phyloP scores from a whole-genome alignment of 2,888 invertebrate genomes.

The Dioctria rufipes region DNA sequence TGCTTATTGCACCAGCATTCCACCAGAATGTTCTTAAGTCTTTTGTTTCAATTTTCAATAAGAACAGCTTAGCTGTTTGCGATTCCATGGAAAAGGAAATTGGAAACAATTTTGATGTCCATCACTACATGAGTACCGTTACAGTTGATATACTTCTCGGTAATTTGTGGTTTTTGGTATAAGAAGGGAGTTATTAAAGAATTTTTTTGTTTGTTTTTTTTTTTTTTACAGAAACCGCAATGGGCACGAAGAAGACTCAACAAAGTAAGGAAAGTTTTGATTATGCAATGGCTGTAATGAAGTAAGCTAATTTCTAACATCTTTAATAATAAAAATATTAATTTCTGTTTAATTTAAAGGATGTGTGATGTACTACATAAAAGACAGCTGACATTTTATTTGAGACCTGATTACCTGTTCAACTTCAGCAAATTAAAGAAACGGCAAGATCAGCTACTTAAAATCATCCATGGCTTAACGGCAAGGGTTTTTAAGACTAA shows the following conservation, averaged over 20 bases:
- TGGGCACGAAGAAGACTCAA: slow-evolving; percentile 85
- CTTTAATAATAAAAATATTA: neutral
- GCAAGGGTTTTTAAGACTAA: slow-evolving; percentile 78
- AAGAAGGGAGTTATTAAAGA: neutral
- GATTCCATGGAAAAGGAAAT: slow-evolving; percentile 75
- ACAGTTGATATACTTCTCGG: slow-evolving; percentile 79
- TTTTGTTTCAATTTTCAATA: slow-evolving; percentile 81
- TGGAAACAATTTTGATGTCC: slow-evolving; percentile 79
- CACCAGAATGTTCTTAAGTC: slow-evolving; percentile 84
- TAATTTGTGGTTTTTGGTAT: neutral
- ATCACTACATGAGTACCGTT: slow-evolving; percentile 81
- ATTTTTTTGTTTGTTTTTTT: neutral
- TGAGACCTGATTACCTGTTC: slow-evolving; percentile 82
- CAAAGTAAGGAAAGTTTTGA: slow-evolving; percentile 81
- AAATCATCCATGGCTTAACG: slow-evolving; percentile 83
- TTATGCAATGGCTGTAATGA: slow-evolving; percentile 89
- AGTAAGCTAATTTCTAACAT: slow-evolving; percentile 64
- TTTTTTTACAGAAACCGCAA: slow-evolving; percentile 79
- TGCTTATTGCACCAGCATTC: slow-evolving; percentile 85
- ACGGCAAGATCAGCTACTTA: slow-evolving; percentile 78
- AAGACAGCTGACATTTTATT: slow-evolving; percentile 82
- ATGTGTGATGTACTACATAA: slow-evolving; percentile 88
- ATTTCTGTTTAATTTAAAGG: slow-evolving; percentile 24
- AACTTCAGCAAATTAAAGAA: slow-evolving; percentile 79
- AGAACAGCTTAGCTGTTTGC: slow-evolving; percentile 79